Evolutionary conservation across 2,113 vertebrate genomes (phyloP), one percentile per base, ranked within the genome.

Genomic region (Eulemur rufifrons): DNA sequence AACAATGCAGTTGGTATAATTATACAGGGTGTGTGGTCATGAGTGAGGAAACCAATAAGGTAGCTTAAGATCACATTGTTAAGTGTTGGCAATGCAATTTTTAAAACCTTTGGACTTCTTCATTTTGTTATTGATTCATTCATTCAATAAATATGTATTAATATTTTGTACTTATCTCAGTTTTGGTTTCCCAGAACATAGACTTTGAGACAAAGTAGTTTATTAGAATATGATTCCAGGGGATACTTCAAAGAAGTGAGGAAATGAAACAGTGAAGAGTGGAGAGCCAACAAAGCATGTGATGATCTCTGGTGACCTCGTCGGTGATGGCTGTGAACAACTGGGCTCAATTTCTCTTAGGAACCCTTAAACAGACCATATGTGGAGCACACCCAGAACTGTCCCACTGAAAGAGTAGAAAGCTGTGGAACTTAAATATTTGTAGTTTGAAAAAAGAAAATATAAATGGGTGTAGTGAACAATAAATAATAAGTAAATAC

Each of bases 1-100:
- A 66, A 76, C 21, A 50, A 3, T 0, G 0, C 12, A 15, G 52
- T 76, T 17, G 14, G 0, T 56, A 3, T 52, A 21, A 21, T 15
- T 83, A 20, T 21, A 5, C 10, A 54, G 8, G 29, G 4, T 39
- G 4, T 39, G 17, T 13, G 27, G 32, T 61, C 39, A 29, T 18
- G 7, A 88, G 14, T 74, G 37, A 81, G 9, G 23, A 63, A 61
- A 82, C 21, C 34, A 52, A 14, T 71, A 39, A 82, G 11, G 2
- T 29, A 52, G 3, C 11, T 37, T 27, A 52, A 64, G 34, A 52
- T 50, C 39, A 83, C 23, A 61, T 39, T 47, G 12, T 63, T 15
- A 34, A 73, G 13, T 34, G 68, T 82, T 81, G 34, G 11, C 11
- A 50, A 23, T 42, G 45, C 6, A 86, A 45, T 42, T 73, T 50